Percentiles rank a stretch among this genome's conserved stretches.
These are phyloP conservation scores for Cettia cetti DNA, from an alignment of 2,113 vertebrate genomes.

Conservation along the genomic window DNA sequence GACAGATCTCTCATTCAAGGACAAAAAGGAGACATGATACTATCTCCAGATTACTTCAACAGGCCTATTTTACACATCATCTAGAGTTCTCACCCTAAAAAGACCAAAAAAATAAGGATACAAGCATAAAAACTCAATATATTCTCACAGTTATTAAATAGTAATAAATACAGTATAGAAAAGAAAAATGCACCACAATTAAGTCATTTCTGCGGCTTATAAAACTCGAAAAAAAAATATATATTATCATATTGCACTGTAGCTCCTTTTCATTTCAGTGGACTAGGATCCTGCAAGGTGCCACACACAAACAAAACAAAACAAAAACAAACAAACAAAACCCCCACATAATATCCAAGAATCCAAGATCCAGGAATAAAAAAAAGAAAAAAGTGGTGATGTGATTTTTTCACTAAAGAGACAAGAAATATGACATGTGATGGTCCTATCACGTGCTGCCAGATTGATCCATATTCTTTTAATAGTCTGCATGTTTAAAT, in stretches of 20 bases:
- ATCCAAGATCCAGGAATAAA: neutral
- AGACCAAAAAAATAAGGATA: neutral
- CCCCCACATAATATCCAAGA: neutral
- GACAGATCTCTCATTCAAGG: neutral
- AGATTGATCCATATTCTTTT: neutral
- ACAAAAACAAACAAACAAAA: neutral
- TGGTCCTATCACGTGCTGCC: neutral
- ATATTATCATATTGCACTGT: neutral
- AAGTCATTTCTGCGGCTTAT: neutral
- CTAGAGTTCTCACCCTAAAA: neutral
- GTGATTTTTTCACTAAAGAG: neutral
- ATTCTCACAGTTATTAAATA: neutral
- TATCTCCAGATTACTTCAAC: neutral
- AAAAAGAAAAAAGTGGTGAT: neutral
- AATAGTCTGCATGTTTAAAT: neutral
- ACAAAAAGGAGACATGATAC: neutral
- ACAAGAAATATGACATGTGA: neutral
- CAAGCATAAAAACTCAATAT: neutral
- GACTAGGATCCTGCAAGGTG: neutral
- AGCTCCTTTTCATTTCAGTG: neutral
- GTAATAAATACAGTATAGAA: neutral
- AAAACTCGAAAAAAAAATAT: neutral
- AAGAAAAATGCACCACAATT: neutral
- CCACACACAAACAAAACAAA: rapidly evolving
- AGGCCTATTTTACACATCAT: neutral